These are phyloP conservation scores for Anabas testudineus DNA, from an alignment of 2,797 vertebrate genomes.

Conservation along the genomic window DNA sequence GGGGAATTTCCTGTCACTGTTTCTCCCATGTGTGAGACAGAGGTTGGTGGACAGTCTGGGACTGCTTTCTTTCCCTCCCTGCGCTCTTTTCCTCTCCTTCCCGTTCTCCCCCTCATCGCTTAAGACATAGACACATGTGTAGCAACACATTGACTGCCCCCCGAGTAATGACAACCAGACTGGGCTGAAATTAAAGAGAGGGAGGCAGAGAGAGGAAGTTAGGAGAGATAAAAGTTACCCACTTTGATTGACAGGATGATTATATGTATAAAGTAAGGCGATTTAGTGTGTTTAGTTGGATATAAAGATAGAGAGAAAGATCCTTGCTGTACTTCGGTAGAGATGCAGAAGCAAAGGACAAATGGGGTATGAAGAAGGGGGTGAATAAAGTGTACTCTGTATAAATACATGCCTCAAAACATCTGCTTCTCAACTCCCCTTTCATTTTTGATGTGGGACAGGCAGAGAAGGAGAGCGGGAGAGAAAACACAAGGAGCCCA, in stretches of 20 bases:
- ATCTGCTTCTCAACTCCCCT: slow-evolving; percentile 88
- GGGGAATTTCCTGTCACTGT: slow-evolving; percentile 88
- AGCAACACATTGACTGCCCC: slow-evolving; percentile 81
- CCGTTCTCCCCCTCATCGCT: slow-evolving; percentile 68
- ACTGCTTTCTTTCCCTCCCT: slow-evolving; percentile 63
- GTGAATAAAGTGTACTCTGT: slow-evolving; percentile 80
- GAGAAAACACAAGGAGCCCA: slow-evolving; percentile 87
- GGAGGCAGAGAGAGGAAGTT: slow-evolving; percentile 75
- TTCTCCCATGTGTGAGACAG: slow-evolving; percentile 87
- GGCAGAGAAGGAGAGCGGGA: slow-evolving; percentile 82
- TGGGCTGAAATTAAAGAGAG: slow-evolving; percentile 80
- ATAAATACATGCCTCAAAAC: slow-evolving; percentile 86
- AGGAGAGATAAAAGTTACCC: slow-evolving; percentile 81
- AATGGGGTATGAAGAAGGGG: slow-evolving; percentile 66
- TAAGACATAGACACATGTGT: slow-evolving; percentile 82
- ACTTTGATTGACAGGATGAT: slow-evolving; percentile 81
- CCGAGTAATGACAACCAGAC: slow-evolving; percentile 88
- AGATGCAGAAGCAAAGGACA: slow-evolving; percentile 67
- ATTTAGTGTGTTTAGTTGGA: slow-evolving; percentile 80
- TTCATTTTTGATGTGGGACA: slow-evolving; percentile 88
- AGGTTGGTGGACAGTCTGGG: slow-evolving; percentile 78
- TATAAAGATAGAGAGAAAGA: slow-evolving; percentile 73
- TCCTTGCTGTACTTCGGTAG: slow-evolving; percentile 47
- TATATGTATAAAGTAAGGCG: slow-evolving; percentile 79
- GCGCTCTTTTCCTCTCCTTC: slow-evolving; percentile 50